phyloP scores from a whole-genome alignment of 37 sponge, comb jelly and placozoan species.

The Spongia lamella region DNA sequence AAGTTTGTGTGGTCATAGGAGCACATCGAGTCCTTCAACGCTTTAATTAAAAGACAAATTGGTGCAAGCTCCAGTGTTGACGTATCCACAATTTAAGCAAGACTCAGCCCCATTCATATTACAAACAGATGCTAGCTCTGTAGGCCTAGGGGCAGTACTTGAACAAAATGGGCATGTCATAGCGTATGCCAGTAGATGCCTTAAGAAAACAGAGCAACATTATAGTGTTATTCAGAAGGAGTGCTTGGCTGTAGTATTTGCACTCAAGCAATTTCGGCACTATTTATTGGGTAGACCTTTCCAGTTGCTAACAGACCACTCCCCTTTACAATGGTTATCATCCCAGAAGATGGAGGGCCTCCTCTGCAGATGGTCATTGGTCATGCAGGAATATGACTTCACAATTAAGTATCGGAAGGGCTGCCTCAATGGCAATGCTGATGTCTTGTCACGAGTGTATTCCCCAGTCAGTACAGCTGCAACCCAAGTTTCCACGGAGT shows the following conservation, averaged over 20 bases:
- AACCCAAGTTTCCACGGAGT: too few relatives aligned
- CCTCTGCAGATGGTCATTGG: not conserved
- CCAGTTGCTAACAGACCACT: not conserved
- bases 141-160: too few relatives aligned
- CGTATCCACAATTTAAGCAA: slow-evolving; percentile 1
- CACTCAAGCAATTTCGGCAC: slow-evolving; percentile 4
- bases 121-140: too few relatives aligned
- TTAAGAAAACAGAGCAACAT: not conserved
- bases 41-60: not conserved
- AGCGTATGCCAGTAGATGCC: not conserved
- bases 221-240: not conserved
- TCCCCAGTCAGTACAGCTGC: too few relatives aligned
- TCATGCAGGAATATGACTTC: too few relatives aligned
- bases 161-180: not conserved
- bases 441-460: slow-evolving; percentile 3
- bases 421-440: slow-evolving; percentile 8
- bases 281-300: not conserved
- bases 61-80: not conserved
- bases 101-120: too few relatives aligned
- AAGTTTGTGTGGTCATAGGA: slow-evolving; percentile 1
- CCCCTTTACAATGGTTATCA: too few relatives aligned
- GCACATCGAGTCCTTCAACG: not conserved
- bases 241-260: not conserved
- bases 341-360: not conserved
- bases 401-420: too few relatives aligned